Evolutionary conservation across 1,140 invertebrate genomes (phyloP).

Genomic region (Thalassaphorura encarpata): DNA sequence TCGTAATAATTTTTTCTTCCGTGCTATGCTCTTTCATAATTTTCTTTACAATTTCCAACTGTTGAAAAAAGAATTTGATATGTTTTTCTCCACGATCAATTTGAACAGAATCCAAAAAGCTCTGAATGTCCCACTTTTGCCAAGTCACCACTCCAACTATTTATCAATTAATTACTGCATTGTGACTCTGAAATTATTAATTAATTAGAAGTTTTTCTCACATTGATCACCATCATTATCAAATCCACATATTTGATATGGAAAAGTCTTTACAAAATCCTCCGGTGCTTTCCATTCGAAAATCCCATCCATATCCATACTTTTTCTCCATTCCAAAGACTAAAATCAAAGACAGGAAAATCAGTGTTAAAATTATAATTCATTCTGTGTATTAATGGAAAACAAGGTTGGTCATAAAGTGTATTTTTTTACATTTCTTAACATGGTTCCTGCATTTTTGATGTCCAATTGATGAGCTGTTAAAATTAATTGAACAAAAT

Average conservation of each 20-base stretch:
- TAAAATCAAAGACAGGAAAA: background rate
- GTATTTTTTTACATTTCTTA: too few relatives aligned
- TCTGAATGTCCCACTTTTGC: slow-evolving; percentile 3
- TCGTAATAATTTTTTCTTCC: background rate
- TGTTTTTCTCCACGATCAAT: slow-evolving; percentile 1
- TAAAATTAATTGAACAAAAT: too few relatives aligned
- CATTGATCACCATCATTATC: slow-evolving; percentile 7
- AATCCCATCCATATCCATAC: background rate
- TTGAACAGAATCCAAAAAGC: background rate
- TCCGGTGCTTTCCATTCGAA: slow-evolving; percentile 2
- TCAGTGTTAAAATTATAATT: background rate
- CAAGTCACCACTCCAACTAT: slow-evolving; percentile 9
- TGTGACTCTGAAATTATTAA: background rate
- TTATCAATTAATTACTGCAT: background rate
- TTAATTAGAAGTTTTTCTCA: background rate
- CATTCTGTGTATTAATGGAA: too few relatives aligned
- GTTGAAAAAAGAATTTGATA: slow-evolving; percentile 2
- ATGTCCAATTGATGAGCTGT: too few relatives aligned
- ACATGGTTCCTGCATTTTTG: too few relatives aligned
- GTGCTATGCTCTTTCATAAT: background rate
- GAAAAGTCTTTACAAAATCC: slow-evolving; percentile 2
- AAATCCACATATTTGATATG: slow-evolving; percentile 6
- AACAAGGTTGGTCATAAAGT: too few relatives aligned
- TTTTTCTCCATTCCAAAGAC: slow-evolving; percentile 4
- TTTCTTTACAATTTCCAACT: background rate